phyloP scores from a whole-genome alignment of 1,140 invertebrate species.

The Oppia nitens region DNA sequence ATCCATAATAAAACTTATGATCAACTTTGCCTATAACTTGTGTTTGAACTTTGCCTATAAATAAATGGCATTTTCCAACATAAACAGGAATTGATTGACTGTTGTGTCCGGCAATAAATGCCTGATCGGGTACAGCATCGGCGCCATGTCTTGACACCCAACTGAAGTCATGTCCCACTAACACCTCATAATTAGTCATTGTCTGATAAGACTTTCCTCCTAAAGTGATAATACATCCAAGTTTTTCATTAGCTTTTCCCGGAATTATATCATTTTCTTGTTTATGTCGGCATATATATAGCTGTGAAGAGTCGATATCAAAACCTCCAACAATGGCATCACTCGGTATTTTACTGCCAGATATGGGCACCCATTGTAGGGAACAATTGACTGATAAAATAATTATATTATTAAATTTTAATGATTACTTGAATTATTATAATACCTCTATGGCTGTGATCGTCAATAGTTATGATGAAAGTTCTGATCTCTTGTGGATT shows the following conservation, averaged over 20 bases:
- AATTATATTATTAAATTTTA: too few relatives aligned
- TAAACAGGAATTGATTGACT: background rate
- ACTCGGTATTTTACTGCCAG: background rate
- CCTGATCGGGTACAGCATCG: background rate
- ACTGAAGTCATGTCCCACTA: background rate
- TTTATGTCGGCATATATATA: conserved; percentile 9
- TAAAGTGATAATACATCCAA: conserved; percentile 3
- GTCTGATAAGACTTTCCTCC: background rate
- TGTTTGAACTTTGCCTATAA: background rate
- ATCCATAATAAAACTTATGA: conserved; percentile 1
- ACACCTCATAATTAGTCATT: background rate
- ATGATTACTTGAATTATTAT: too few relatives aligned
- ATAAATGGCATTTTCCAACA: background rate
- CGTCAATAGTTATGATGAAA: too few relatives aligned
- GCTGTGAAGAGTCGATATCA: background rate
- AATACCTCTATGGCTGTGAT: too few relatives aligned
- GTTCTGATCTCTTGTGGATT: too few relatives aligned
- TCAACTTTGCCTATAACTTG: background rate
- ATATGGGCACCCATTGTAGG: background rate
- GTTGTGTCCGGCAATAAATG: background rate
- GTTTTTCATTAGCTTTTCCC: background rate
- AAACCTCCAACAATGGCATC: background rate
- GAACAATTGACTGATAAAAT: background rate
- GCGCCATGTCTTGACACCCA: background rate
- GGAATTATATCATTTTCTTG: background rate